Evolutionary conservation across 2,797 vertebrate species (phyloP).

Genomic region (Typhlichthys eigenmanni): DNA sequence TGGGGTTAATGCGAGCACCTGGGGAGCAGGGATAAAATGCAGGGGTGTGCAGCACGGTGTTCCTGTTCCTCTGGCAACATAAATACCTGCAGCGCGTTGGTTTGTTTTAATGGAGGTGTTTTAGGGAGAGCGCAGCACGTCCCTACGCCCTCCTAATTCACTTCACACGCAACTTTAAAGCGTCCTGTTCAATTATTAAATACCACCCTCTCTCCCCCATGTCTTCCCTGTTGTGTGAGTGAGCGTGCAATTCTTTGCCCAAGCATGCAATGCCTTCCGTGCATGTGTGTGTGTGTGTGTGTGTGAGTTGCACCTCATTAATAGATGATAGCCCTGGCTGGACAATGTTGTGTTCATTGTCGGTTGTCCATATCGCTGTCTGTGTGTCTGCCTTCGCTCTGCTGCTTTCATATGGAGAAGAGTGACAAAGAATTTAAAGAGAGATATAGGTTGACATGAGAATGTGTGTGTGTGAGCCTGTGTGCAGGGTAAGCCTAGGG

Average conservation of each 20-base stretch:
- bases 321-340: constrained; percentile 48
- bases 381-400: constrained; percentile 21
- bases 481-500: constrained; percentile 57
- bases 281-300: constrained; percentile 19
- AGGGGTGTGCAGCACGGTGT: not conserved
- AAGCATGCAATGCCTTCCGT: constrained; percentile 9
- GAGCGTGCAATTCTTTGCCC: not conserved
- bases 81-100: constrained; percentile 23
- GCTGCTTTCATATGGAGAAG: constrained; percentile 29
- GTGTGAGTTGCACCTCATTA: constrained; percentile 33
- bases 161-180: constrained; percentile 42
- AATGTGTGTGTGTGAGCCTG: not conserved
- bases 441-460: constrained; percentile 37
- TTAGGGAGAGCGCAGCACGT: constrained; percentile 16
- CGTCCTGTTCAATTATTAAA: constrained; percentile 57
- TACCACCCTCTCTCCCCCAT: constrained; percentile 24
- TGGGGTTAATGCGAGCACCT: constrained; percentile 7
- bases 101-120: constrained; percentile 9
- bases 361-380: constrained; percentile 23
- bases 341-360: constrained; percentile 41
- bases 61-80: constrained; percentile 5
- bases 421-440: constrained; percentile 42
- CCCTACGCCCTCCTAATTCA: constrained; percentile 39
- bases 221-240: constrained; percentile 12
- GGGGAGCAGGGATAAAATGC: constrained; percentile 5